Evolutionary conservation across 2,797 vertebrate genomes (phyloP).

Genomic region (Acipenser transmontanus): DNA sequence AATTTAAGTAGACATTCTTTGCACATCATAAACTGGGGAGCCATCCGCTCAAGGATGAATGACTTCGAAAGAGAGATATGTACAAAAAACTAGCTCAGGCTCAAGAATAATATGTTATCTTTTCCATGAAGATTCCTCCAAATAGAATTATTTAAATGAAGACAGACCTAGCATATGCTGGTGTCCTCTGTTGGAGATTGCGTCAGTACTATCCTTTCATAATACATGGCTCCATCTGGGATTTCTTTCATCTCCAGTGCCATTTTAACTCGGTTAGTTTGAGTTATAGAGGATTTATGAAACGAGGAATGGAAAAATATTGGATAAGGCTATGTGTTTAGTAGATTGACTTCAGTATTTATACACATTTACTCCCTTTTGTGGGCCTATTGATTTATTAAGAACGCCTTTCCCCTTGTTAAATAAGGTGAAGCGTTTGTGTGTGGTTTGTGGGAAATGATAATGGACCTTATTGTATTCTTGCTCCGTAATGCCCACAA

Average conservation of each 20-base stretch:
- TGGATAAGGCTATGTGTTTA: neutral
- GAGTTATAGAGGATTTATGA: neutral
- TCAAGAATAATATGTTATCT: slow-evolving; percentile 20
- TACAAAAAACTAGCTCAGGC: slow-evolving; percentile 24
- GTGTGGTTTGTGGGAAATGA: too few species aligned
- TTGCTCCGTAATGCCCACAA: too few species aligned
- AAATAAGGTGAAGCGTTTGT: too few species aligned
- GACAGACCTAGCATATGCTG: neutral
- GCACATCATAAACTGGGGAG: slow-evolving; percentile 25
- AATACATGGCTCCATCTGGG: neutral
- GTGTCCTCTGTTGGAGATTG: neutral
- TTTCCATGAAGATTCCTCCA: slow-evolving; percentile 4
- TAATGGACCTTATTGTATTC: too few species aligned
- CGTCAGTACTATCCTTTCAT: neutral
- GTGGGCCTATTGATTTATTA: too few species aligned
- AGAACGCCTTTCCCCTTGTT: too few species aligned
- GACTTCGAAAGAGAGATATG: slow-evolving; percentile 25
- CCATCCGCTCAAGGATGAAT: slow-evolving; percentile 21
- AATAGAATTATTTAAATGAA: slow-evolving; percentile 8
- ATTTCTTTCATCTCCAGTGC: neutral
- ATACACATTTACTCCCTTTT: neutral
- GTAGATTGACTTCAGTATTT: neutral
- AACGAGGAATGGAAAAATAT: neutral
- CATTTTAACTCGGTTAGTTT: neutral
- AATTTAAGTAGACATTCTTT: neutral